Evolutionary conservation across 1,140 invertebrate species (phyloP), one percentile per base, ranked within the genome.

Genomic region (Calliopsis andreniformis): DNA sequence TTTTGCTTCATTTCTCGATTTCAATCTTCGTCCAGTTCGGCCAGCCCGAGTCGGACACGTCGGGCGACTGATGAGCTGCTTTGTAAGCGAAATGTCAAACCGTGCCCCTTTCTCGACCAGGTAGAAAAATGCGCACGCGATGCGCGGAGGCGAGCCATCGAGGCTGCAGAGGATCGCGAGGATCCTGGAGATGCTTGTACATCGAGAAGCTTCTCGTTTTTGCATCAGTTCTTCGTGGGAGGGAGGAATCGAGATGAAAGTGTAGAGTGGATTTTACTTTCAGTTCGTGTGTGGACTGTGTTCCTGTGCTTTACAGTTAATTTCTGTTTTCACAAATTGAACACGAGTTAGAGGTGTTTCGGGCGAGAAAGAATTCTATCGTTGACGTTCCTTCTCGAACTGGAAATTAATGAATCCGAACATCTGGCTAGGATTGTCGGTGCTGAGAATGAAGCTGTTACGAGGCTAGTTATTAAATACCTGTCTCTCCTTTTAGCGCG

Each of bases 371-470:
- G 3, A 30, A 53, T 20, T 25, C 43, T 16, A 25, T 51, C 12
- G 61, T 66, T 78, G 67, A 81, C 78, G 77, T 58, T 64, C 56
- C 32, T 39, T 39, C 69, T 51, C 47, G 35, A 35, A 47, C 23
- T 6, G 12, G 43, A 39, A 35, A 75, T 79, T 79, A 25, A 58
- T 56, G 56, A 28, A 12, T 25, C 5, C 16, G 2, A 62, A 39
- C 58, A 20, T 32, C 35, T 12, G 35, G 32, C 72, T 67, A 42
- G 70, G 35, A 64, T 43, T 71, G 47, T 56, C 67, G 53, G 47
- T n/a, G 39, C 47, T 55, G 81, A 69, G 79, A 84, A 85, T 85
- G 81, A 84, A 85, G 83, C 73, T 45, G 82, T 85, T 85, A 84
- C 66, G 63, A 75, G 61, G 62, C 66, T 47, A 55, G 67, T 85